These are phyloP conservation scores for Periplaneta americana DNA, from an alignment of 1,140 invertebrate species.

Conservation along the genomic window DNA sequence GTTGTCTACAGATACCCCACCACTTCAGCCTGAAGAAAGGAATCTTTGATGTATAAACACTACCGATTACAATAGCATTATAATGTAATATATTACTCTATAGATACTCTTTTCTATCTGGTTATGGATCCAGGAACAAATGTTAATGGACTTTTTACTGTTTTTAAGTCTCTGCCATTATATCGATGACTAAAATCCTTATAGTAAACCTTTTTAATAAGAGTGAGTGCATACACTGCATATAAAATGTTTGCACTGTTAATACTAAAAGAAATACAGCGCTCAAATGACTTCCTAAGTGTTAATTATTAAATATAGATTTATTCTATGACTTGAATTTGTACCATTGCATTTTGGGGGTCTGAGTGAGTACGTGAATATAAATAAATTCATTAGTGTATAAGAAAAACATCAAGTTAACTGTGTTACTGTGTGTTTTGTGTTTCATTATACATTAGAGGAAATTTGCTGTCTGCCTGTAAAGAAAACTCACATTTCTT, in stretches of 20 bases:
- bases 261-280: not conserved
- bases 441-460: not conserved
- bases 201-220: not conserved
- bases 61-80: not conserved
- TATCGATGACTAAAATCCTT: not conserved
- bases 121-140: not conserved
- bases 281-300: constrained; percentile 10
- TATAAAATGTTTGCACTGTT: not conserved
- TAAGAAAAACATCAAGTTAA: not conserved
- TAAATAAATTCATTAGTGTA: not conserved
- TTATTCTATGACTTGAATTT: not conserved
- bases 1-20: not conserved
- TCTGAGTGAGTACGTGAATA: not conserved
- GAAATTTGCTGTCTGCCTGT: not conserved
- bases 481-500: not conserved
- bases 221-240: not conserved
- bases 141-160: not conserved
- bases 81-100: not conserved
- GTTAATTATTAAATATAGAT: constrained; percentile 5
- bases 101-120: not conserved
- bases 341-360: not conserved
- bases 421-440: not conserved
- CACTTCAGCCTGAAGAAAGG: not conserved
- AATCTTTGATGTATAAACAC: not conserved
- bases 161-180: not conserved